Evolutionary conservation across 2,797 vertebrate species (phyloP).

Genomic region (Mus caroli): DNA sequence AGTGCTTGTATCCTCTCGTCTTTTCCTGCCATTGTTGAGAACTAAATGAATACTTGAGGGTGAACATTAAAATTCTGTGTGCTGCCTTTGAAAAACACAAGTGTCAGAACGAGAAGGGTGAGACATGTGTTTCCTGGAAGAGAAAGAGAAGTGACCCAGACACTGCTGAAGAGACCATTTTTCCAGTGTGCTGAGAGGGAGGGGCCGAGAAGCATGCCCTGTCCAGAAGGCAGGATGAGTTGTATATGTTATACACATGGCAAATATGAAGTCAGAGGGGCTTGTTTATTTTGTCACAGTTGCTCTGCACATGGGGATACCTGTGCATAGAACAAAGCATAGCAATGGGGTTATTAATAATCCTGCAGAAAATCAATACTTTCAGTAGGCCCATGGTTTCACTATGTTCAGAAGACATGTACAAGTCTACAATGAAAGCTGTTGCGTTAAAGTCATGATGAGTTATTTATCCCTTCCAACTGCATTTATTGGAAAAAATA

Average conservation of each 20-base stretch:
- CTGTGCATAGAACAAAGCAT: background rate
- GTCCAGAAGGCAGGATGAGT: background rate
- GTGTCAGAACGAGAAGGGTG: background rate
- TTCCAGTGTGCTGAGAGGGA: background rate
- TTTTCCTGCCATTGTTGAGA: slow-evolving; percentile 57
- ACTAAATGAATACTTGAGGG: slow-evolving; percentile 11
- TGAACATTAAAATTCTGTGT: slow-evolving; percentile 56
- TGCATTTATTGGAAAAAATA: slow-evolving; percentile 31
- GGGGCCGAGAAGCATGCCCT: background rate
- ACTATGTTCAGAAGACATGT: background rate
- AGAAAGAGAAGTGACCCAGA: background rate
- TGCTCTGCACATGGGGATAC: background rate
- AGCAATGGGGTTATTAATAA: background rate
- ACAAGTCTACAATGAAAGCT: background rate
- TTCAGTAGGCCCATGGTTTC: background rate
- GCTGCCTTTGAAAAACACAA: slow-evolving; percentile 58
- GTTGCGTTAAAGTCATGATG: background rate
- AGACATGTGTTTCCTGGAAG: background rate
- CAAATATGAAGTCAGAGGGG: background rate
- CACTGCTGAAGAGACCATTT: accelerated
- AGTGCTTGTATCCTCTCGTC: slow-evolving; percentile 50
- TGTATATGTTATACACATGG: background rate
- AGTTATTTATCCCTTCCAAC: slow-evolving; percentile 30
- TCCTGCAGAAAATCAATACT: slow-evolving; percentile 14
- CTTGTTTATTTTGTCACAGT: background rate